These are phyloP conservation scores for Hemaris fuciformis DNA, from an alignment of 2,888 invertebrate species.

Conservation along the genomic window DNA sequence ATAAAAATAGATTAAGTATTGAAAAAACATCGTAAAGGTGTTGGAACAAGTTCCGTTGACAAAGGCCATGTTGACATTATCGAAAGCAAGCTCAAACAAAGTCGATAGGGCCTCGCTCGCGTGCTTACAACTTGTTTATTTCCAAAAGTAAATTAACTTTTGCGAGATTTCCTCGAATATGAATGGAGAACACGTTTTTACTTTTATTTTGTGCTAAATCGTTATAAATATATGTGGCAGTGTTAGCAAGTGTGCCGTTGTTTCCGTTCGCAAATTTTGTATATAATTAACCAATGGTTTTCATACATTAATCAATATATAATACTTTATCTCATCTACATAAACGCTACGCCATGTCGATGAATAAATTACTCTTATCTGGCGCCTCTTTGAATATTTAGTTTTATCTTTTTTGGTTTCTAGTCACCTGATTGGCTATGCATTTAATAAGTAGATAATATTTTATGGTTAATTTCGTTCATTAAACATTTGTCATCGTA, in stretches of 20 bases:
- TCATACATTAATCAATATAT: not conserved
- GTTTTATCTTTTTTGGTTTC: too few species aligned
- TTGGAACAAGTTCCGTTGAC: conserved; percentile 68
- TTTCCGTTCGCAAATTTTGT: not conserved
- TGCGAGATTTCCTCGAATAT: conserved; percentile 51
- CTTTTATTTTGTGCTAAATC: not conserved
- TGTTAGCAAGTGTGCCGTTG: not conserved
- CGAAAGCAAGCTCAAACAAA: conserved; percentile 73
- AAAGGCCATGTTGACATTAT: conserved; percentile 72
- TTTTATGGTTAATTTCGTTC: too few species aligned
- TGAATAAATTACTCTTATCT: not conserved
- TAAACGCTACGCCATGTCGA: not conserved
- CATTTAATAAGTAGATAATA: too few species aligned
- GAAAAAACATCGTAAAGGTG: conserved; percentile 56
- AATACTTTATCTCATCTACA: not conserved
- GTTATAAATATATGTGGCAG: not conserved
- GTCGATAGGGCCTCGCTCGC: conserved; percentile 43
- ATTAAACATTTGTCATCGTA: too few species aligned
- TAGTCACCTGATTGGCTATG: too few species aligned
- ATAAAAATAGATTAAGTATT: conserved; percentile 53
- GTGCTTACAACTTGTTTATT: conserved; percentile 65
- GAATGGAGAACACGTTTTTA: not conserved
- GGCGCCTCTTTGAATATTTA: not conserved
- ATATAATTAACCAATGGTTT: not conserved
- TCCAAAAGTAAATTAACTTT: conserved; percentile 63